These are phyloP conservation scores for human (Homo sapiens) DNA, from an alignment of 2,113 vertebrate genomes.

Conservation along the genomic window DNA sequence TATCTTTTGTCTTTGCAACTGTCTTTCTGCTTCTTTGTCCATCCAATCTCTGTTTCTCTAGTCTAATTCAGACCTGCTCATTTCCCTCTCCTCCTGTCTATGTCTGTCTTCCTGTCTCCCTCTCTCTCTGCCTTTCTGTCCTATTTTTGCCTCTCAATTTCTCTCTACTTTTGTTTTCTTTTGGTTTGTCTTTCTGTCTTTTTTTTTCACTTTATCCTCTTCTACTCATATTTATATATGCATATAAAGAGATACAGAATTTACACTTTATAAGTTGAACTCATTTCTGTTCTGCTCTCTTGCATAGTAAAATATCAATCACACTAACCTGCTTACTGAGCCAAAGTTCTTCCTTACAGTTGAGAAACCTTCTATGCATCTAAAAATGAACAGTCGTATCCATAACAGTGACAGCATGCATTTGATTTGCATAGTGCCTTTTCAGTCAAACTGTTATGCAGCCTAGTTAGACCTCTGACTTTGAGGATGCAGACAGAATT, in stretches of 20 bases:
- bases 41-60: background rate
- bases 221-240: background rate
- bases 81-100: background rate
- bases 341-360: constrained; percentile 48
- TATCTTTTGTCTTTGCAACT: background rate
- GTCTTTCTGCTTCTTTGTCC: background rate
- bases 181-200: background rate
- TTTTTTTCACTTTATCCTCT: background rate
- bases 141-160: background rate
- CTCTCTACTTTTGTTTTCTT: background rate
- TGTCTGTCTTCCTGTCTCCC: background rate
- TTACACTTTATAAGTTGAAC: constrained; percentile 39
- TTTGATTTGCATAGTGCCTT: constrained; percentile 66
- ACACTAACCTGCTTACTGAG: constrained; percentile 54
- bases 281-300: constrained; percentile 32
- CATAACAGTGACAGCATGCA: constrained; percentile 54
- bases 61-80: background rate
- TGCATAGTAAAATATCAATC: constrained; percentile 68
- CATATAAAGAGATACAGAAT: background rate
- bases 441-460: constrained; percentile 55
- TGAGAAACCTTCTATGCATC: constrained; percentile 57
- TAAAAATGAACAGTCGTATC: constrained; percentile 66
- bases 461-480: constrained; percentile 58
- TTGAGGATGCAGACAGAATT: constrained; percentile 37
- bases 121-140: background rate